Evolutionary conservation across 2,888 invertebrate genomes (phyloP), one percentile per base, ranked within the genome.

Genomic region (Rhimphoctona megacephalus): DNA sequence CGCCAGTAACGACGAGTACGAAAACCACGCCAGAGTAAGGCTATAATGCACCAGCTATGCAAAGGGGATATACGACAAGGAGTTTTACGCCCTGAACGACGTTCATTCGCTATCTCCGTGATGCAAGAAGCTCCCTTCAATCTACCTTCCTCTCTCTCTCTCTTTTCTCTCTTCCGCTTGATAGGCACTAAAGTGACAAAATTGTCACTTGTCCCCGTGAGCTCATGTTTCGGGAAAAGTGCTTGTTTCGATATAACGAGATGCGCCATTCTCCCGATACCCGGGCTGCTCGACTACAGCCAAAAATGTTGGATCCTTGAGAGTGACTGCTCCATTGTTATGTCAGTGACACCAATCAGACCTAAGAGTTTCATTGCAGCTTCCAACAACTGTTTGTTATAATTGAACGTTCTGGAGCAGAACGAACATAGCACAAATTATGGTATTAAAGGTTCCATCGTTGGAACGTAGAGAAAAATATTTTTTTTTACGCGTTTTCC

Each of bases 131-230:
- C 57, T 39, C 17, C 46, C 39, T 49, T 66, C 25, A 25, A n/a
- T 11, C 76, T 36, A 33, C 66, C 67, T 22, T 43, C 52, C 76
- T 52, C 76, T 77, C 14, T 54, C 67, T 52, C 36, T 43, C 39
- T 33, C 36, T 72, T 39, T 57, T 36, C 52, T 43, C 70, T 73
- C 76, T 25, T 66, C 64, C 22, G 73, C 73, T 78, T 82, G 78
- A 85, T 82, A 82, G 81, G 52, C 78, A 81, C 81, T 82, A 78
- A 81, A 82, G 85, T 81, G 81, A 85, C 78, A 74, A 85, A 82
- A 85, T 85, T 81, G 81, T 85, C 78, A 78, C 73, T 81, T 85
- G 81, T 85, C 72, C 78, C 49, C 52, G 61, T 49, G 81, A 46
- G 57, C 54, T 57, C 72, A 57, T 39, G 67, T 82, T 73, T 69